Base-by-base conservation (phyloP, 2,797 vertebrate genomes). In the Balearica regulorum region DNA sequence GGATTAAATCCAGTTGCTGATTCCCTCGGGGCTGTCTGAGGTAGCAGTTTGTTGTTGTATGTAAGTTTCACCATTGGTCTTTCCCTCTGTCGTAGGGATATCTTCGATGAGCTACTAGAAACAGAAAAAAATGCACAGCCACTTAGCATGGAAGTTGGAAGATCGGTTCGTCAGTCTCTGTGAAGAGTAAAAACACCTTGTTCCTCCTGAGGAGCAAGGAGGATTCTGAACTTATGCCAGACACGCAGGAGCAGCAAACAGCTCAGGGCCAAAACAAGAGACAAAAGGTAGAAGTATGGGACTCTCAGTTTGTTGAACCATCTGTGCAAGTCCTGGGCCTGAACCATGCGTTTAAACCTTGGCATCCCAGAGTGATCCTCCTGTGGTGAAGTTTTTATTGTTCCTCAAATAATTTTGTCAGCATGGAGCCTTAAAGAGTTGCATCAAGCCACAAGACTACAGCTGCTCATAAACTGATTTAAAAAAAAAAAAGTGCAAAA, bases 71-170 rank as follows among this genome's bases (percentile, higher is more conserved):
- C 94, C 90, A 9, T 87, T 51, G 66, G 22, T 35, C 43, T 97
- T 79, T 46, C 65, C 7, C 26, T 96, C 44, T 94, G 12, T 94
- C 94, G 60, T 96, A 99, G 99, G 97, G 99, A 99, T 58, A 98
- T 99, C 96, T 99, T 99, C 51, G 99, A 99, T 94, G 99, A 99
- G 97, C 98, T 99, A 94, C 98, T 99, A 35, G 99, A 99, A 97
- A 98, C 98, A 75, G 99, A 99, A 97, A 98, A 98, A 96, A 98
- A 96, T 88, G 96, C 97, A 89, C 98, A 98, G 82, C 93, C 98
- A 39, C 89, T 97, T 71, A 94, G 87, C 92, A 51, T 79, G 79
- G 98, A 98, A 91, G 83, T 89, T 25, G 98, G 98, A 90, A 98
- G 98, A 92, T 94, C 96, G 0, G 76, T 97, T 89, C 97, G 97